These are phyloP conservation scores for Actias luna DNA, from an alignment of 2,888 invertebrate genomes.

Conservation along the genomic window DNA sequence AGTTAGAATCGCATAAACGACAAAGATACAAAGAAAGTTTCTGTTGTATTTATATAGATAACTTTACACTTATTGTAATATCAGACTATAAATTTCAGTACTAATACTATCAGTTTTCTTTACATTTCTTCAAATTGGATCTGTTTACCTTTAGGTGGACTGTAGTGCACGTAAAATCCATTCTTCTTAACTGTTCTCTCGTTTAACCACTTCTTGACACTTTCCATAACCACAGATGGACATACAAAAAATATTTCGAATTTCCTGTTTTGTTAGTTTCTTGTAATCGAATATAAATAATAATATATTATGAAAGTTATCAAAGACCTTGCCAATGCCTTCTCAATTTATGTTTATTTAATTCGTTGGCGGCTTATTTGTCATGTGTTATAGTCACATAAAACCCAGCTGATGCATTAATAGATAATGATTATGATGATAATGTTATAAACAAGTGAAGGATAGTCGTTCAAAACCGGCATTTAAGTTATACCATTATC, in stretches of 20 bases:
- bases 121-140: too few species aligned
- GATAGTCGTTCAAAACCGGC: neutral
- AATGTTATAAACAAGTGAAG: neutral
- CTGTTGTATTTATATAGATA: too few species aligned
- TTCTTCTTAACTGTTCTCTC: slow-evolving; percentile 61
- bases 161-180: slow-evolving; percentile 84
- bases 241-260: too few species aligned
- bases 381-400: neutral
- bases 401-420: neutral
- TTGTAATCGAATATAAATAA: too few species aligned
- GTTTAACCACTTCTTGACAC: slow-evolving; percentile 58
- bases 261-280: too few species aligned
- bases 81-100: too few species aligned
- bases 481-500: slow-evolving; percentile 25
- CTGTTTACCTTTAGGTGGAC: slow-evolving; percentile 83
- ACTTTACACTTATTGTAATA: too few species aligned
- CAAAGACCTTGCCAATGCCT: neutral
- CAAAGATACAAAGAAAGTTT: too few species aligned
- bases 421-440: neutral
- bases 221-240: slow-evolving; percentile 49
- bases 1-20: too few species aligned
- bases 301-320: neutral
- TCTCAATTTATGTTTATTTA: neutral
- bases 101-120: too few species aligned
- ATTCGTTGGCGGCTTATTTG: neutral